Base-by-base conservation (phyloP, 2,113 vertebrate genomes). In the Hyla sarda region DNA sequence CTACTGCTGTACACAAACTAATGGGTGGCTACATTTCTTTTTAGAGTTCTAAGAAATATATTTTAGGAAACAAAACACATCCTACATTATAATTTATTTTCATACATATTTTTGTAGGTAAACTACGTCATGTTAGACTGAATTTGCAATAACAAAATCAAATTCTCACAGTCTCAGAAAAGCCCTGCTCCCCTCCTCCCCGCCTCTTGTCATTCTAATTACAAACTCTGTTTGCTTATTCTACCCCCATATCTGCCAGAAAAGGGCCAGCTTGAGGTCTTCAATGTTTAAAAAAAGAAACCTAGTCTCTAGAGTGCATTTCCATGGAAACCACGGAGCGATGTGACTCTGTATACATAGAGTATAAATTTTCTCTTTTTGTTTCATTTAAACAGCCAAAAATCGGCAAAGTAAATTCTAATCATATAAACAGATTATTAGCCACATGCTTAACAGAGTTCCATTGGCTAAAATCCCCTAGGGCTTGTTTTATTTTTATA, bases 221-320 rank as follows among this genome's bases (percentile, higher is more conserved):
- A 84, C 73, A 62, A 84, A 62, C 56, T 62, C 72, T 67, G 72
- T 84, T 84, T 84, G 73, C 75, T 84, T 84, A 75, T 84, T 58
- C 83, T 76, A 84, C 56, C 34, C 73, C 73, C 72, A 58, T 47
- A 76, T 76, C 83, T 84, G 83, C 83, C 83, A 84, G 83, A 62
- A 84, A 76, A 84, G 25, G 83, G 83, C 72, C 83, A 76, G 83
- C 72, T 84, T 76, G 72, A 84, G 83, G 83, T 84, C 72, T 58
- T 84, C 52, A 84, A 74, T 84, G 83, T 76, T 75, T 84, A 84
- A 84, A 76, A 84, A 84, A 84, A 34, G 72, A 84, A 76, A 62
- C 72, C 21, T 21, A 32, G 32, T 76, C 73, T 58, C 54, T 28
- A 50, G 52, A 73, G 69, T 73, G 7, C 58, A 50, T 76, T 84